Conservation (phyloP, 2,797 vertebrate genomes). For the Silurus aristotelis region DNA sequence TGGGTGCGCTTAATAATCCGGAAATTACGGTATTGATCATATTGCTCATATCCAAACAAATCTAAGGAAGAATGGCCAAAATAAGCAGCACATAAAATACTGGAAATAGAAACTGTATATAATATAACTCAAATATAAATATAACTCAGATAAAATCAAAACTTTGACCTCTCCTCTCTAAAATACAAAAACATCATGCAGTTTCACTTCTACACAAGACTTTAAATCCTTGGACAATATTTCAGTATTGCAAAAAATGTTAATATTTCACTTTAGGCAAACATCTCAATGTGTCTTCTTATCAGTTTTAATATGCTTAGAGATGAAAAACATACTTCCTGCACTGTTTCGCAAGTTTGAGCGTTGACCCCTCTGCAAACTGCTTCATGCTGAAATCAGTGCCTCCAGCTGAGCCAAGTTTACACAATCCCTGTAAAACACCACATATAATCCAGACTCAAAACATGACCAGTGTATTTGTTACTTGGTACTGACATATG, state of each 20-base stretch:
- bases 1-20: too few species aligned
- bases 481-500: not conserved
- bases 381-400: constrained; percentile 99
- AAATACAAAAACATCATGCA: not conserved
- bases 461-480: not conserved
- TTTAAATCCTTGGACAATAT: not conserved
- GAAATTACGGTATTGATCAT: not conserved
- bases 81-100: not conserved
- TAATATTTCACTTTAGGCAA: not conserved
- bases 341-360: constrained; percentile 95
- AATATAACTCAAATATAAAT: not conserved
- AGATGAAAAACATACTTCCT: constrained; percentile 82
- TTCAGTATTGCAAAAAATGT: not conserved
- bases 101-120: not conserved
- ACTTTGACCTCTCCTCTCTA: not conserved
- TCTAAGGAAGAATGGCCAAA: not conserved
- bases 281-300: not conserved
- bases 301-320: not conserved
- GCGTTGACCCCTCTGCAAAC: constrained; percentile 96
- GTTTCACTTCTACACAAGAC: not conserved
- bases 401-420: constrained; percentile 94
- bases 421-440: constrained; percentile 87
- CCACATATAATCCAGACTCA: not conserved
- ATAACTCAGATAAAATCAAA: not conserved
- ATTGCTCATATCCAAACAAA: not conserved